A percentile compares a stretch with the other conserved stretches of the same genome.
Conservation (phyloP, 2,888 invertebrate genomes). For the Hyppa rectilinea region DNA sequence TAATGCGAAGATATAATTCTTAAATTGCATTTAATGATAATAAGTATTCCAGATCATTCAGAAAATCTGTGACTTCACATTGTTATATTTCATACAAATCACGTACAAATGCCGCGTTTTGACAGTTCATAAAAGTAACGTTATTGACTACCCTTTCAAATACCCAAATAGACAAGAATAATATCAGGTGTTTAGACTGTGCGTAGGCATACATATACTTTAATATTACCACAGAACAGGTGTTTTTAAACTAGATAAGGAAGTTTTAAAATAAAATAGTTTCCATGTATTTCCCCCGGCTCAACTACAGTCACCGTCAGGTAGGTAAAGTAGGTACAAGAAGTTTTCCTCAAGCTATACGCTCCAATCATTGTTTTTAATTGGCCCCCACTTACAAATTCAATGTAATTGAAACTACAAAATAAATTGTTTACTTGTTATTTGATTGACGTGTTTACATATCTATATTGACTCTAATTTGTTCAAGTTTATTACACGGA, state of each 20-base stretch:
- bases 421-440: conserved; percentile 17
- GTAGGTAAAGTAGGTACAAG: not conserved
- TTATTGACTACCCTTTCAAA: too few species aligned
- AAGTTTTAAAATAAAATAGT: conserved; percentile 36
- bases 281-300: conserved; percentile 46
- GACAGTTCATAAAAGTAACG: too few species aligned
- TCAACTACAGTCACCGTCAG: conserved; percentile 9
- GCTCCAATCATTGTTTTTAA: conserved; percentile 17
- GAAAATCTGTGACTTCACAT: too few species aligned
- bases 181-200: not conserved
- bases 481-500: not conserved
- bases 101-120: too few species aligned
- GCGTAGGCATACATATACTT: not conserved
- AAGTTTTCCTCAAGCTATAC: conserved; percentile 46
- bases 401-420: conserved; percentile 16
- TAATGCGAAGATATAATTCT: too few species aligned
- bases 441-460: conserved; percentile 9
- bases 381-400: conserved; percentile 10
- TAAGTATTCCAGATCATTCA: too few species aligned
- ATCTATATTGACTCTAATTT: not conserved
- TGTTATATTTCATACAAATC: too few species aligned
- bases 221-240: not conserved
- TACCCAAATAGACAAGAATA: too few species aligned
- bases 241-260: conserved; percentile 14
- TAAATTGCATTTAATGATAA: too few species aligned